Base-by-base conservation (phyloP, 2,797 vertebrate species). In the Characodon lateralis region DNA sequence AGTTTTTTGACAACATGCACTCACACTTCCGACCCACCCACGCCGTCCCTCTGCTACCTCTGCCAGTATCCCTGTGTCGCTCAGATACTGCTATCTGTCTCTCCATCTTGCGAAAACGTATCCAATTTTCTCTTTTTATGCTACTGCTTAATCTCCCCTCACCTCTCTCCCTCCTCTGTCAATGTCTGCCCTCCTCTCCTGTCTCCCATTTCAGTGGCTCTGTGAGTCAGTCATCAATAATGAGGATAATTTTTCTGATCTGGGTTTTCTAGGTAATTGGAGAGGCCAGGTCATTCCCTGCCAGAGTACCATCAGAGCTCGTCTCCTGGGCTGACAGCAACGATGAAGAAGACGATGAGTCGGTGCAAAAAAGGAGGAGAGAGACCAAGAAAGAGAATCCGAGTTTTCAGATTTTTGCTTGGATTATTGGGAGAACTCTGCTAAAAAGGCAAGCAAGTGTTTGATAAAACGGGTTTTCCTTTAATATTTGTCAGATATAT, bases 231-330 rank as follows among this genome's bases (percentile, higher is more conserved):
- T 66, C 73, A 22, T 93, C 87, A 89, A 91, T 85, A 88, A 92
- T 73, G 73, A 87, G 82, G 82, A 88, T 93, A 58, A 75, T 87
- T 90, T 91, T 88, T 84, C 83, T 81, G 73, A 89, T 87, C 80
- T 79, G 85, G 87, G 58, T 74, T 90, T 90, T 88, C 77, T 82
- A 65, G 77, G 87, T 89, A 92, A 92, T 86, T 85, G 83, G 82
- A 85, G 78, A 78, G 79, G 83, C 76, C 1, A 28, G 77, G 71
- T 80, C 46, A 84, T 81, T 87, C 78, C 61, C 77, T 43, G 73
- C 72, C 22, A 39, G 76, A 78, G 79, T 18, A 35, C 43, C 70
- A 35, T 77, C 76, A 78, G 77, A 74, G 53, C 71, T 77, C 31
- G 43, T 86, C 83, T 85, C 77, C 63, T 61, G 63, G 59, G 74